Base-by-base conservation (phyloP, 2,797 vertebrate species). In the Karalla daura region DNA sequence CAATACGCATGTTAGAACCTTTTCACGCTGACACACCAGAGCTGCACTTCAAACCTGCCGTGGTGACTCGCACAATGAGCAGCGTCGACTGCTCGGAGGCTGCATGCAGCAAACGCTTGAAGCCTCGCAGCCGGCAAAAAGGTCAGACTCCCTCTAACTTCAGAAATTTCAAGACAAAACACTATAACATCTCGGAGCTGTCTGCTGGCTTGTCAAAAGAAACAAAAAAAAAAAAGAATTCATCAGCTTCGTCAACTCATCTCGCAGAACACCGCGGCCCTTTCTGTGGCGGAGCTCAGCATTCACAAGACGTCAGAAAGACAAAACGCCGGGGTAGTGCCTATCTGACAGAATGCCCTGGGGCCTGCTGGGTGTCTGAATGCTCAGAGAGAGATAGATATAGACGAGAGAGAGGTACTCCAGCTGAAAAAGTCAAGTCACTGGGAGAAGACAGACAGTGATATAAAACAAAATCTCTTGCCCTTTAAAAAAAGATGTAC, bases 271-370 rank as follows among this genome's bases (percentile, higher is more conserved):
- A 63, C 43, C 54, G 70, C 82, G 80, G n/a, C n/a, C n/a, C n/a
- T n/a, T n/a, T 74, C 76, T 89, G 83, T 80, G 41, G 44, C 35
- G 63, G 50, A 77, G 70, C 72, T 75, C 43, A 61, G 70, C 63
- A 71, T 87, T 87, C 69, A 47, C 35, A 61, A 81, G 64, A 84
- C 82, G 84, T 74, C 66, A 80, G 70, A 74, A 74, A 84, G 85
- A 90, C 85, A 83, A 88, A 90, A 78, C 43, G 59, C 46, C 41
- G 25, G 63, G 73, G 85, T 59, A 61, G 67, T 36, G 50, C 83
- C 73, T 68, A 63, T 79, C 73, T 85, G 88, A 87, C 81, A 83
- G 70, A 66, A 76, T 73, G 86, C 86, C 89, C 78, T 45, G 44
- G 4, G 84, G 88, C 80, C 74, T 78, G 33, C 7, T 5, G 4